Evolutionary conservation across 2,888 invertebrate genomes (phyloP).

Genomic region (Cheilosia soror): DNA sequence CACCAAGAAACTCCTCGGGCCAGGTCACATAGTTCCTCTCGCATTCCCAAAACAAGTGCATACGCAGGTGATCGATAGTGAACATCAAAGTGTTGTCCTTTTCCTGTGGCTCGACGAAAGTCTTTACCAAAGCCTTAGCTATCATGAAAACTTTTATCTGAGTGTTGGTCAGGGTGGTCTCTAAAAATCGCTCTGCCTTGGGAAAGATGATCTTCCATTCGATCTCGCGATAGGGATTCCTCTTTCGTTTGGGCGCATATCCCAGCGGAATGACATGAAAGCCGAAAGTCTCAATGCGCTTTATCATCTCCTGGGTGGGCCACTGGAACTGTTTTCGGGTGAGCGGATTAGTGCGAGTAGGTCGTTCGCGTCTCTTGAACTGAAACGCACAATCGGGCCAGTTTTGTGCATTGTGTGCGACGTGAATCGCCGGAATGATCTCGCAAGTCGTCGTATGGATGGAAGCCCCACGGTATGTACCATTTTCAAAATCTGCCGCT

Average conservation of each 20-base stretch:
- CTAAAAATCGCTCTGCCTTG: constrained; percentile 90
- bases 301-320: constrained; percentile 88
- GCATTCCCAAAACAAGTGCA: constrained; percentile 91
- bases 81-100: constrained; percentile 86
- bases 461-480: constrained; percentile 87
- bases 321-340: constrained; percentile 87
- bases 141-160: constrained; percentile 90
- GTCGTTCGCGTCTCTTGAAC: constrained; percentile 87
- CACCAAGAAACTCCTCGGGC: constrained; percentile 90
- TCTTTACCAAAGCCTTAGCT: constrained; percentile 88
- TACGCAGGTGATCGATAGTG: constrained; percentile 89
- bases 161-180: constrained; percentile 88
- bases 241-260: constrained; percentile 86
- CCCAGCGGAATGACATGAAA: constrained; percentile 90
- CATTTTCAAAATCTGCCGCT: constrained; percentile 84
- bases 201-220: constrained; percentile 93
- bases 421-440: constrained; percentile 88
- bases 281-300: constrained; percentile 87
- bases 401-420: constrained; percentile 83
- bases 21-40: constrained; percentile 89
- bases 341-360: constrained; percentile 85
- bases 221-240: constrained; percentile 86
- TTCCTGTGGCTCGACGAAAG: constrained; percentile 88
- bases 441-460: constrained; percentile 88
- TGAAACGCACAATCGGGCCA: constrained; percentile 90